phyloP scores from a whole-genome alignment of 37 sponge, comb jelly and placozoan species.

The Hexactinellida sp. region DNA sequence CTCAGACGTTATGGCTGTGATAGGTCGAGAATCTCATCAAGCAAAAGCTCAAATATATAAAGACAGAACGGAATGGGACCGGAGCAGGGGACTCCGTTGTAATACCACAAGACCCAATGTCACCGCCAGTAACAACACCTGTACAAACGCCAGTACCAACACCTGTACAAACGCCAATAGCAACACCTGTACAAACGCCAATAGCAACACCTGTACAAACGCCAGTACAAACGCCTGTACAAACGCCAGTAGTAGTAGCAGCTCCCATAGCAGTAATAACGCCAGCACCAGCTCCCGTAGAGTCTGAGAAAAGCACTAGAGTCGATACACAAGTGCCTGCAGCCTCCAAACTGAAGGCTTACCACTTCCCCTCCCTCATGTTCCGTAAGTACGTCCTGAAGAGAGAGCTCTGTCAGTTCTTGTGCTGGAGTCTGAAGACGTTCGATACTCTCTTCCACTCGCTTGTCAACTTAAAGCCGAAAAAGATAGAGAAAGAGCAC shows the following conservation, averaged over 20 bases:
- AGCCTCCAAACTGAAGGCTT: background rate
- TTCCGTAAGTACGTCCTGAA: background rate
- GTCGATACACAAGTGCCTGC: background rate
- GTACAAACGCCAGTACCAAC: too few relatives aligned
- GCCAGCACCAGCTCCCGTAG: background rate
- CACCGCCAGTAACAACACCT: too few relatives aligned
- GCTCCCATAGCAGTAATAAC: background rate
- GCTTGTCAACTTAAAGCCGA: background rate
- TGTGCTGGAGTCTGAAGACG: background rate
- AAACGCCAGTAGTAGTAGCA: too few relatives aligned
- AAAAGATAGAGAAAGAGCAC: background rate
- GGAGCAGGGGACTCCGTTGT: background rate
- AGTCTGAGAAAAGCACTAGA: background rate
- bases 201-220: background rate
- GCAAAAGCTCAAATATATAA: background rate
- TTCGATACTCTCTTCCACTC: background rate
- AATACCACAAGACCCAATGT: too few relatives aligned
- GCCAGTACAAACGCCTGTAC: too few relatives aligned
- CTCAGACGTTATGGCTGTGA: too few relatives aligned
- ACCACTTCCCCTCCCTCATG: background rate
- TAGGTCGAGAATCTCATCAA: constrained; percentile 4
- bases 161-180: too few relatives aligned
- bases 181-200: background rate
- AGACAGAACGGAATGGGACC: background rate
- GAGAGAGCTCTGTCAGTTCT: background rate